phyloP scores from a whole-genome alignment of 2,888 invertebrate species.

The Ochropacha duplaris region DNA sequence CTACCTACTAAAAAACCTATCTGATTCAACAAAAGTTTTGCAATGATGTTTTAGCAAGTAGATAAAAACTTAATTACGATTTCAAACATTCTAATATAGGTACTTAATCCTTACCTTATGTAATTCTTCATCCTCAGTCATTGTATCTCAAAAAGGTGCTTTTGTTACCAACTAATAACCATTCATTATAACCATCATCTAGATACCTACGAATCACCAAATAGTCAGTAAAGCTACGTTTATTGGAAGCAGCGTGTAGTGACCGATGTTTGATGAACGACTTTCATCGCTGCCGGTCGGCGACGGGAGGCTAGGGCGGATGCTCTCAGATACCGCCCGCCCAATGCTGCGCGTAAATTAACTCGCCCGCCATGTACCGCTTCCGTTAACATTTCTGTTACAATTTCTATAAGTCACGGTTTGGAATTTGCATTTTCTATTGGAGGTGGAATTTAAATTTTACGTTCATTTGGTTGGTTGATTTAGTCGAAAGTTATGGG shows the following conservation, averaged over 20 bases:
- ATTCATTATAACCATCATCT: not conserved
- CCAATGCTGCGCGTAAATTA: constrained; percentile 64
- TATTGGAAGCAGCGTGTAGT: constrained; percentile 59
- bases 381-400: constrained; percentile 57
- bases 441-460: constrained; percentile 8
- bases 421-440: constrained; percentile 11
- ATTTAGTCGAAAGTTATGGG: no score
- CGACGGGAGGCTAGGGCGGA: constrained; percentile 45
- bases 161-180: no score
- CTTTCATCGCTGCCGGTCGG: constrained; percentile 60
- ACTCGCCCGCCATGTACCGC: constrained; percentile 54
- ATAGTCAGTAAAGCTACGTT: constrained; percentile 27
- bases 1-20: no score
- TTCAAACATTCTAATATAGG: no score
- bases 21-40: no score
- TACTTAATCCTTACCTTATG: not conserved
- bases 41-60: no score
- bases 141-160: not conserved
- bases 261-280: constrained; percentile 73
- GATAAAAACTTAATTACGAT: no score
- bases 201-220: not conserved
- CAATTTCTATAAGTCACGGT: constrained; percentile 24
- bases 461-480: not conserved
- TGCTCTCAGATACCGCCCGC: constrained; percentile 66
- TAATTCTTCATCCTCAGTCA: not conserved